Base-by-base conservation (phyloP, 2,888 invertebrate genomes). In the Dryomyza anilis region DNA sequence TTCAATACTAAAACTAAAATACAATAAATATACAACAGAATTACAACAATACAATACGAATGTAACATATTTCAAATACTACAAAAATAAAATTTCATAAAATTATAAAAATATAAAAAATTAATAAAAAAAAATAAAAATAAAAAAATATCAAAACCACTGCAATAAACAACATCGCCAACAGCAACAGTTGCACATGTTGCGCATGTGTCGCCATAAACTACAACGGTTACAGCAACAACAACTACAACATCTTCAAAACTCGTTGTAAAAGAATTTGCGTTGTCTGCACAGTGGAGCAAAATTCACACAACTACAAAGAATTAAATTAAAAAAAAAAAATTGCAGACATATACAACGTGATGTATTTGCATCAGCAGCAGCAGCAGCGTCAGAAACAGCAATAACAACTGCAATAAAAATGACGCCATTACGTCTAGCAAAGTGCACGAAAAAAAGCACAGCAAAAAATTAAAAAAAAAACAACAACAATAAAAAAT, bases 401-500 rank as follows among this genome's bases (percentile, higher is more conserved):
- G 1, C 25, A 21, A 25, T 12, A 27, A 14, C n/a, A 16, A 53
- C 57, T 63, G 30, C 30, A 29, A 58, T 27, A 50, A 25, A 58
- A 29, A 25, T 45, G 45, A 58, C 58, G 58, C 58, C 58, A 58
- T 58, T 45, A 27, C n/a, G 58, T 58, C 58, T 58, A 45, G 45
- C 45, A 14, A 27, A 5, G 56, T 19, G 19, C 16, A 56, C 33
- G 3, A 29, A 52, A 29, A 27, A 27, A 25, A 14, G n/a, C n/a
- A n/a, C n/a, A n/a, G n/a, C n/a, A n/a, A n/a, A n/a, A n/a, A 55
- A 12, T n/a, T 1, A 23, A 10, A 33, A 55, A 45, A 8, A 61
- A 8, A 57, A 50, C 56, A 29, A 45, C n/a, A 61, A 52, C 36
- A 25, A 10, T 36, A 14, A 36, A 12, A 27, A 25, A 33, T 25